Base-by-base conservation (phyloP, 2,888 invertebrate species). In the Eupithecia abbreviata region DNA sequence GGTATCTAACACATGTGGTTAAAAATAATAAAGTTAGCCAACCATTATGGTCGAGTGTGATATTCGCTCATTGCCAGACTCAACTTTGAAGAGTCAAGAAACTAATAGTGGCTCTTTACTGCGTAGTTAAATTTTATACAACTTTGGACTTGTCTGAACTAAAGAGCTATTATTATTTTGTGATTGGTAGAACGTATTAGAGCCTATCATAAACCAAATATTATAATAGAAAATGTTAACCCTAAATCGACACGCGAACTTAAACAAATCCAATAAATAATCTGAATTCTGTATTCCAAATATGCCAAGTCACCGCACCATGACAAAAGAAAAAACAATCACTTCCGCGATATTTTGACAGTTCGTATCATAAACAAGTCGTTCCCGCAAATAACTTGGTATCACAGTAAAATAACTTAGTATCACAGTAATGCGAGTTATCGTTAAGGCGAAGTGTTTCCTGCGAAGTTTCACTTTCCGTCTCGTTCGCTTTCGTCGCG, bases 401-500 rank as follows among this genome's bases (percentile, higher is more conserved):
- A 69, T 74, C 65, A 67, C 45, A 70, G 58, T 73, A 74, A 78
- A 78, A 76, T 69, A 73, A 49, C 65, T 51, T 68, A 41, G 69
- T 71, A 72, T 74, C 65, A 72, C 47, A 70, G 67, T 73, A 76
- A 78, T 74, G 71, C 73, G 55, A 77, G 75, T 77, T 76, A 78
- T 75, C 73, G 80, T 76, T 79, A 79, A 79, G 77, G 78, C 73
- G 72, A 76, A 71, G 74, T 68, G 77, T 79, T 83, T 81, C 83
- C 81, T 83, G 80, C 72, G 73, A 69, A 65, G 79, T 84, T 84
- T 84, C 84, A 80, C 84, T 83, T 83, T 83, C 82, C 79, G 80
- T 42, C 73, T 76, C 62, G 65, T 74, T 78, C 79, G 74, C 83
- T 81, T 81, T 81, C 82, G 79, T 76, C 77, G 75, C 74, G 81